phyloP scores from a whole-genome alignment of 2,113 vertebrate species.

The Burhinus oedicnemus region DNA sequence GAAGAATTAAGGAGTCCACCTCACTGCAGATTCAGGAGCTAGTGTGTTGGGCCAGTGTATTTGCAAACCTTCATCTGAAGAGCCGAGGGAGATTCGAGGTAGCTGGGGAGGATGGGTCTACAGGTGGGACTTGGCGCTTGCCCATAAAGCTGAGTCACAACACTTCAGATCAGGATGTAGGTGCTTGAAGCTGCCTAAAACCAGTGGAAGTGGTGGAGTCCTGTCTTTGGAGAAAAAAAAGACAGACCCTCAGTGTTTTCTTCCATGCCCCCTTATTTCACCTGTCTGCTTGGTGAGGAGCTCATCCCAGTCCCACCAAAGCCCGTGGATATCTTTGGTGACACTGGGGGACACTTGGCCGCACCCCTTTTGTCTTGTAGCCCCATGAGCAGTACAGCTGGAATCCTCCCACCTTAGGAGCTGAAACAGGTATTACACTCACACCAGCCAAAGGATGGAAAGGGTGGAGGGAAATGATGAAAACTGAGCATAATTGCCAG shows the following conservation, averaged over 20 bases:
- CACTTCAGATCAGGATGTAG: rapidly evolving
- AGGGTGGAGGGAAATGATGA: not conserved
- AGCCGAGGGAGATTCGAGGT: not conserved
- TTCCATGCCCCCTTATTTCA: not conserved
- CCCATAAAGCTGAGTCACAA: rapidly evolving
- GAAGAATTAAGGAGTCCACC: not conserved
- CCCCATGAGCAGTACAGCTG: rapidly evolving
- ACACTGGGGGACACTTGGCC: rapidly evolving
- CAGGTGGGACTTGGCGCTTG: not conserved
- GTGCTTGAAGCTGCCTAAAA: not conserved
- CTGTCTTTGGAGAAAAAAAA: not conserved
- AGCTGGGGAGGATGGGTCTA: not conserved
- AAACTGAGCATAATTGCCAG: not conserved
- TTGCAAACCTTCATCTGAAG: not conserved
- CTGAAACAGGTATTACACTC: not conserved
- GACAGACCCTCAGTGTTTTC: not conserved
- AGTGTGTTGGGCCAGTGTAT: not conserved
- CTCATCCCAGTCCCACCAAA: not conserved
- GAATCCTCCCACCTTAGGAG: not conserved
- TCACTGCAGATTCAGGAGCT: not conserved
- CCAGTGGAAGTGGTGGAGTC: rapidly evolving
- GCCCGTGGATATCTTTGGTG: rapidly evolving
- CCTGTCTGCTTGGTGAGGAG: not conserved
- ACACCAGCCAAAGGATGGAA: not conserved
- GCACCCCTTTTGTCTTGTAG: not conserved